Base-by-base conservation (phyloP, 1,140 invertebrate species). In the Coelopa frigida region DNA sequence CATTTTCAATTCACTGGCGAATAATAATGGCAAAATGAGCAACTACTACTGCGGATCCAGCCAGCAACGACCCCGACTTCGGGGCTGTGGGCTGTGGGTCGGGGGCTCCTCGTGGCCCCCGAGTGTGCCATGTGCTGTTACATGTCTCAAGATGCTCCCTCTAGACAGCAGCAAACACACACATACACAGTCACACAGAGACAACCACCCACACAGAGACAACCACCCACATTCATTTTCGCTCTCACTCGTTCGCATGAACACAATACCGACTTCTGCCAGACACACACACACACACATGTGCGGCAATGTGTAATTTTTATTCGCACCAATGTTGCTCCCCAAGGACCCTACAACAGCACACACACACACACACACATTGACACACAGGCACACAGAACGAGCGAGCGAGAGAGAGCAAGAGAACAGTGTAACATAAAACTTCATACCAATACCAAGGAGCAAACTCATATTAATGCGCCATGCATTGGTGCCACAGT, bases 1-100 rank as follows among this genome's bases (percentile, higher is more conserved):
- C 59, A 60, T 60, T 60, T 64, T 62, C 62, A 50, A 66, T 66
- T 57, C 62, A 51, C 62, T 52, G 52, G 22, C 61, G 62, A 66
- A 66, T 66, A 65, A 66, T 66, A 66, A 66, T 66, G 62, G 59
- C 58, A 65, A 66, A 66, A 66, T 66, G 62, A 66, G 62, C 62
- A 66, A 65, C 62, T 66, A 61, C 56, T 37, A 49, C 36, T 35
- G 15, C 29, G 22, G 48, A 27, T 33, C 32, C 33, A 36, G 31
- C 18, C 29, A 44, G n/a, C 20, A 39, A 7, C 31, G 36, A 32
- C 5, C n/a, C n/a, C n/a, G n/a, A n/a, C n/a, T n/a, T n/a, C n/a
- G n/a, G n/a, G n/a, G n/a, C n/a, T n/a, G n/a, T n/a, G n/a, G n/a
- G n/a, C n/a, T n/a, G n/a, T n/a, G n/a, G n/a, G n/a, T n/a, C n/a